These are phyloP conservation scores for Cyanoliseus patagonus DNA, from an alignment of 2,113 vertebrate species.

Conservation along the genomic window DNA sequence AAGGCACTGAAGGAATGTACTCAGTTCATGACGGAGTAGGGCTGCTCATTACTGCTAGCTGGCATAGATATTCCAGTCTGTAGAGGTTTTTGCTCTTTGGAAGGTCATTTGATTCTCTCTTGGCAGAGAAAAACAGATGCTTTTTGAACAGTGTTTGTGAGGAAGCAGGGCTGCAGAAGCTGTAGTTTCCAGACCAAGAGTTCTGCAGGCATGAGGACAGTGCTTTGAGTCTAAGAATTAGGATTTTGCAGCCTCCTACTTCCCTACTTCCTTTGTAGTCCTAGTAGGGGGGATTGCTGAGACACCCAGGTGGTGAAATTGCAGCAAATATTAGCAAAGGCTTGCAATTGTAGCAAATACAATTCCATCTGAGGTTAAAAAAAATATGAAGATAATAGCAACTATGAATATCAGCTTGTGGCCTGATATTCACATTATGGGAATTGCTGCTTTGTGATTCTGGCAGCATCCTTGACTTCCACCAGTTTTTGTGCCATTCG, in stretches of 20 bases:
- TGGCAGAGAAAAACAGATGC: neutral
- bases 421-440: fast-evolving
- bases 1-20: neutral
- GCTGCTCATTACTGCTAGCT: neutral
- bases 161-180: neutral
- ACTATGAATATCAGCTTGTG: neutral
- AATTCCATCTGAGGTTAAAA: neutral
- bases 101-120: neutral
- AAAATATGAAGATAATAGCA: neutral
- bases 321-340: neutral
- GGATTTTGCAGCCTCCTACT: neutral
- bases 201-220: neutral
- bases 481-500: neutral
- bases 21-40: neutral
- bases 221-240: neutral
- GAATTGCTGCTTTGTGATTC: neutral
- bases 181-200: neutral
- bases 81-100: neutral
- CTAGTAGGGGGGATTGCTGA: neutral
- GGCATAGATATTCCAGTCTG: neutral
- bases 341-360: neutral
- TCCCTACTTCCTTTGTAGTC: neutral
- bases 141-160: neutral
- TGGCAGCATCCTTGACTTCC: neutral
- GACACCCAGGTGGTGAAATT: neutral